These are phyloP conservation scores for Myzus persicae DNA, from an alignment of 1,140 invertebrate species.

Conservation along the genomic window DNA sequence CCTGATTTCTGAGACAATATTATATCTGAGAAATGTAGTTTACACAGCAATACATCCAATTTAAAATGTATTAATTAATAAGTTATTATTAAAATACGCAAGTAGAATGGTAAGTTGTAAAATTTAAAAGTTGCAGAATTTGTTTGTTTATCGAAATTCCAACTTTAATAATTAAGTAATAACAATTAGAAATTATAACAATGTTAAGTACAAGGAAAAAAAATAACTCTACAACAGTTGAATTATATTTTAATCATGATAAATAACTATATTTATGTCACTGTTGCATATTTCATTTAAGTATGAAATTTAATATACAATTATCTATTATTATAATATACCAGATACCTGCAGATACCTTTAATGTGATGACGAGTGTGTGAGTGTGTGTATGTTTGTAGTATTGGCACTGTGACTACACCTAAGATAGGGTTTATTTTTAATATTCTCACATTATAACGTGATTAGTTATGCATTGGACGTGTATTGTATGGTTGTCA, in stretches of 20 bases:
- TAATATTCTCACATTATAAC: not conserved
- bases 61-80: not conserved
- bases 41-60: not conserved
- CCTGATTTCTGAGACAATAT: not conserved
- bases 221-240: too few relatives aligned
- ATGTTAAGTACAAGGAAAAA: too few relatives aligned
- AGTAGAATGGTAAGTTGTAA: not conserved
- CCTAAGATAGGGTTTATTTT: too few relatives aligned
- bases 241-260: not conserved
- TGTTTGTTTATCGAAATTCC: not conserved
- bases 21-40: not conserved
- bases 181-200: too few relatives aligned
- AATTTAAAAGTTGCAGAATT: not conserved
- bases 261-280: not conserved
- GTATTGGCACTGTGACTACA: too few relatives aligned
- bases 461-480: not conserved
- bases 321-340: not conserved
- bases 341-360: not conserved
- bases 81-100: not conserved
- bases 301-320: not conserved
- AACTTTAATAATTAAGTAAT: not conserved
- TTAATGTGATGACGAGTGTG: too few relatives aligned
- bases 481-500: not conserved
- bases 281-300: not conserved
- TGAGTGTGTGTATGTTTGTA: too few relatives aligned